phyloP scores from a whole-genome alignment of 2,888 invertebrate species.

The Azorinus chamasolen region DNA sequence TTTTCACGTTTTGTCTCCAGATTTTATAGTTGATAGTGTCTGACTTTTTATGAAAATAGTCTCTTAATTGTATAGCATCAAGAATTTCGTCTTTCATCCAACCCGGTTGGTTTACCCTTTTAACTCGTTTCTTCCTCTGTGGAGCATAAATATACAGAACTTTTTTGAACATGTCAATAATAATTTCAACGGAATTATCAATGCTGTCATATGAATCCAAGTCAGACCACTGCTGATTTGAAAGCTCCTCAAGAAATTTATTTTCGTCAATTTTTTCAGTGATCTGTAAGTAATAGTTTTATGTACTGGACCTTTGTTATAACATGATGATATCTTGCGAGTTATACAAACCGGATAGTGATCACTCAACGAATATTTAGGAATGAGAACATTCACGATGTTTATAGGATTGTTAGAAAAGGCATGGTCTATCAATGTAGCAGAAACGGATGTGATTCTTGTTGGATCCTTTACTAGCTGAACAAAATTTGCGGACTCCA shows the following conservation, averaged over 20 bases:
- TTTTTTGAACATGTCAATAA: background rate
- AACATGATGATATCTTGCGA: background rate
- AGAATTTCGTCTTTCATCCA: conserved; percentile 3
- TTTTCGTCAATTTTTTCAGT: background rate
- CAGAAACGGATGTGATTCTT: conserved; percentile 8
- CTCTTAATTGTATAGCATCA: background rate
- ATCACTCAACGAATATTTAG: conserved; percentile 2
- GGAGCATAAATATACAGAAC: conserved; percentile 13
- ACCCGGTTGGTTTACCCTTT: background rate
- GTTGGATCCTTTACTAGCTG: conserved; percentile 5
- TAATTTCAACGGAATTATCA: conserved; percentile 7
- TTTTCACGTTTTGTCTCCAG: no score
- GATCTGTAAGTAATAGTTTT: conserved; percentile 7
- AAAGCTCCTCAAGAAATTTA: background rate
- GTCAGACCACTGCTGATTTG: conserved; percentile 5
- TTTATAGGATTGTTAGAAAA: conserved; percentile 2
- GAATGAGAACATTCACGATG: conserved; percentile 7
- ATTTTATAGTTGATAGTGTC: no score
- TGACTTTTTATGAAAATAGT: background rate
- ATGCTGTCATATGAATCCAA: conserved; percentile 9
- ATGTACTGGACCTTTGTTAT: conserved; percentile 3
- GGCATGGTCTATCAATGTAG: conserved; percentile 15
- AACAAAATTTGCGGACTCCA: background rate
- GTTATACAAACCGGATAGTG: conserved; percentile 6
- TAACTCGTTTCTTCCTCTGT: background rate